phyloP scores from a whole-genome alignment of 2,888 invertebrate genomes.

The Cryptocheilus praepositus region DNA sequence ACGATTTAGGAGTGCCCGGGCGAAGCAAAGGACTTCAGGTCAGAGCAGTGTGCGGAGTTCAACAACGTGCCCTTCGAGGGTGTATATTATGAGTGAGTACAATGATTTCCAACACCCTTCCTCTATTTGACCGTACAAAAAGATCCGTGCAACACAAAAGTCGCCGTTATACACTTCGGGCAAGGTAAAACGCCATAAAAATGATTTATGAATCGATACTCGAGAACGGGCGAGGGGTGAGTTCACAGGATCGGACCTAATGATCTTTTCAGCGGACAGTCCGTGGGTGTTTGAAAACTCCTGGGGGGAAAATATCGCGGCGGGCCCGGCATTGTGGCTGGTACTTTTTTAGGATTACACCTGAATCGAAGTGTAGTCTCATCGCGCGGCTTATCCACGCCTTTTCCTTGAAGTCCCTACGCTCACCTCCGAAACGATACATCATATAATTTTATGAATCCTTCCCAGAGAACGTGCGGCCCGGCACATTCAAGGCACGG shows the following conservation, averaged over 20 bases:
- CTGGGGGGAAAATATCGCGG: neutral
- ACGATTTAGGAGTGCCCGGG: constrained; percentile 85
- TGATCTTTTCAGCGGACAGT: constrained; percentile 25
- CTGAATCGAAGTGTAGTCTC: too few relatives aligned
- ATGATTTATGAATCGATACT: constrained; percentile 31
- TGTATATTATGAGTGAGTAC: constrained; percentile 85
- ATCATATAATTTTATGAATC: too few relatives aligned
- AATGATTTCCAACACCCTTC: neutral
- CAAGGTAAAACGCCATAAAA: constrained; percentile 10
- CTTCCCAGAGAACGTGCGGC: too few relatives aligned
- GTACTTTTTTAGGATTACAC: too few relatives aligned
- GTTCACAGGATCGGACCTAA: constrained; percentile 23
- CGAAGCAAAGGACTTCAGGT: constrained; percentile 86
- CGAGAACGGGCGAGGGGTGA: constrained; percentile 7
- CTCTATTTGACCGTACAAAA: neutral
- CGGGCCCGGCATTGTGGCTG: too few relatives aligned
- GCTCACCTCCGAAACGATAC: too few relatives aligned
- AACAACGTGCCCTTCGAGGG: constrained; percentile 89
- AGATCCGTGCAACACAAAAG: neutral
- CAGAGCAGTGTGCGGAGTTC: constrained; percentile 92
- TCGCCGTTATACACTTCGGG: constrained; percentile 12
- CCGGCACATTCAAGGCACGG: too few relatives aligned
- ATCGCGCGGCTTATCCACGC: too few relatives aligned
- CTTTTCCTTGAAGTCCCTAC: too few relatives aligned
- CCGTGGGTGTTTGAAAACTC: constrained; percentile 13